These are phyloP conservation scores for Murina feae DNA, from an alignment of 2,113 vertebrate species.

Conservation along the genomic window DNA sequence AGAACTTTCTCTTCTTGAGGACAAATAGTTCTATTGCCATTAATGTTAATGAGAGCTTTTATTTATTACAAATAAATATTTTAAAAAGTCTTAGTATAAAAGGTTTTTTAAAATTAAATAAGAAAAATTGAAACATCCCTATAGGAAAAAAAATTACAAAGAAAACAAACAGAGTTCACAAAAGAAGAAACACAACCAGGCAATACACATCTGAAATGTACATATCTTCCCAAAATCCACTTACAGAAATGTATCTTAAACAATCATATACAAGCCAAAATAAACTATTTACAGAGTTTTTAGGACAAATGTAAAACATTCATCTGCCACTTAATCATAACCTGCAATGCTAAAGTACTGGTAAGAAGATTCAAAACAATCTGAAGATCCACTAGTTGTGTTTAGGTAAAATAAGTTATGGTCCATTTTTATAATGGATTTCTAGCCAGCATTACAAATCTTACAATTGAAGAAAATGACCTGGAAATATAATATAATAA, in stretches of 20 bases:
- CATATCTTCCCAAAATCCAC: not conserved
- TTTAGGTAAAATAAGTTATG: not conserved
- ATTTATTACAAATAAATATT: not conserved
- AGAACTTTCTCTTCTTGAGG: not conserved
- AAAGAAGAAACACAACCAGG: not conserved
- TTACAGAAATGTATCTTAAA: not conserved
- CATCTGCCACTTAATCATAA: not conserved
- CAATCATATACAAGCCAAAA: not conserved
- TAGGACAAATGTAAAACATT: not conserved
- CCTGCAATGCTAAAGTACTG: not conserved
- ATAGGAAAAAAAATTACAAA: not conserved
- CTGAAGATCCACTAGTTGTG: not conserved
- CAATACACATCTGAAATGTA: not conserved
- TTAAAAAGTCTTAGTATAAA: not conserved
- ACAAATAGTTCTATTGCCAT: not conserved
- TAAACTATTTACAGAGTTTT: not conserved
- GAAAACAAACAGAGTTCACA: not conserved
- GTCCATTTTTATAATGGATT: not conserved
- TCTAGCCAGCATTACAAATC: slow-evolving; percentile 26
- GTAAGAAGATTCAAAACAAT: not conserved
- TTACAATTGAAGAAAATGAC: not conserved
- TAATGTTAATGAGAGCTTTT: not conserved
- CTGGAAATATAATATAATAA: too few species aligned
- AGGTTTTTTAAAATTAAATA: not conserved
- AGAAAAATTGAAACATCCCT: not conserved